phyloP scores from a whole-genome alignment of 2,888 invertebrate genomes.

The Rosalia funebris region DNA sequence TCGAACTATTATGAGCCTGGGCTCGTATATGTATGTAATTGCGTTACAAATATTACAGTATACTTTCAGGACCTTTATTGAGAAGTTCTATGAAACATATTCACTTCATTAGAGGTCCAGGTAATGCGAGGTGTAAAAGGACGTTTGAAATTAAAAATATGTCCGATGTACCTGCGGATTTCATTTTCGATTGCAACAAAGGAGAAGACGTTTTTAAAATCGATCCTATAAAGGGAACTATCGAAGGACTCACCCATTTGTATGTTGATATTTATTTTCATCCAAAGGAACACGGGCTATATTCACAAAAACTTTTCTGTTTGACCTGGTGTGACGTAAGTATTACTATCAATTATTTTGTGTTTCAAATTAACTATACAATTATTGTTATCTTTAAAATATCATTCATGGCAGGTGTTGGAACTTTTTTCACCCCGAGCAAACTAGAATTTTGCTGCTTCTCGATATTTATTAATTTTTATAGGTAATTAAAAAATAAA shows the following conservation, averaged over 20 bases:
- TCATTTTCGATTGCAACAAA: constrained; percentile 58
- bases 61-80: constrained; percentile 41
- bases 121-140: constrained; percentile 27
- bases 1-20: too few relatives aligned
- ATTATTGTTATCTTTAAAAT: too few relatives aligned
- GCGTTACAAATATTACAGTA: too few relatives aligned
- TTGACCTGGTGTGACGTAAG: constrained; percentile 61
- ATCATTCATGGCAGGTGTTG: too few relatives aligned
- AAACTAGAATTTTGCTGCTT: too few relatives aligned
- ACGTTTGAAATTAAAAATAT: constrained; percentile 59
- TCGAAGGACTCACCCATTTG: constrained; percentile 51
- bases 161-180: constrained; percentile 54
- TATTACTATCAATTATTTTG: constrained; percentile 19
- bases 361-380: too few relatives aligned
- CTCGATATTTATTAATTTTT: too few relatives aligned
- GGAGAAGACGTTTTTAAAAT: constrained; percentile 56
- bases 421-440: too few relatives aligned
- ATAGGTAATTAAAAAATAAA: too few relatives aligned
- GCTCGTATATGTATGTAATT: too few relatives aligned
- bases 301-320: constrained; percentile 55
- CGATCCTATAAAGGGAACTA: constrained; percentile 52
- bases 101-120: constrained; percentile 34
- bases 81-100: constrained; percentile 38
- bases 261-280: constrained; percentile 57
- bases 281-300: constrained; percentile 53